A percentile compares a stretch with the other conserved stretches of the same genome.
These are phyloP conservation scores for Hedychridium roseum DNA, from an alignment of 2,888 invertebrate species.

Conservation along the genomic window DNA sequence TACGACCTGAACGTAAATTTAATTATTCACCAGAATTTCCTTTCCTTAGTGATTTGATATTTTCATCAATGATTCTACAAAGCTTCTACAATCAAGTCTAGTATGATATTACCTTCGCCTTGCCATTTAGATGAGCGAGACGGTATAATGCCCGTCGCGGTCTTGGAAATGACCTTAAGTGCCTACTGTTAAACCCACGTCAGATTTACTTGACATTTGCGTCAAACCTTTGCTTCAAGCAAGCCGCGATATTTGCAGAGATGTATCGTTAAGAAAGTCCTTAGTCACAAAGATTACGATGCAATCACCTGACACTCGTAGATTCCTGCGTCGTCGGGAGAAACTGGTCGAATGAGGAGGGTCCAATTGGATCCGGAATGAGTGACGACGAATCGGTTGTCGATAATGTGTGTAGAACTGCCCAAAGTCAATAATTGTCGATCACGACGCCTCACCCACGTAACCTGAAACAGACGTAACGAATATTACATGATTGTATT, in stretches of 20 bases:
- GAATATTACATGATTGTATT: too few species aligned
- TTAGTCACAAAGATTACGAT: not conserved
- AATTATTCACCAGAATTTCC: too few species aligned
- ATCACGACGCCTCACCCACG: constrained; percentile 59
- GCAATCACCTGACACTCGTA: constrained; percentile 58
- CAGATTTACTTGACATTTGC: constrained; percentile 19
- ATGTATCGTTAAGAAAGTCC: not conserved
- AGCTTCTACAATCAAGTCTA: too few species aligned
- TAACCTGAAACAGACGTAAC: constrained; percentile 47
- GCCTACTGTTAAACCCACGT: not conserved
- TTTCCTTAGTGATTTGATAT: too few species aligned
- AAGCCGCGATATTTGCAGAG: not conserved
- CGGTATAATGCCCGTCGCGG: too few species aligned
- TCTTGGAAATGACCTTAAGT: constrained; percentile 17
- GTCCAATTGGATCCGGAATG: constrained; percentile 58
- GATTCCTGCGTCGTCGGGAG: constrained; percentile 53
- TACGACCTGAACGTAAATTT: too few species aligned
- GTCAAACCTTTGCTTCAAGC: too few species aligned
- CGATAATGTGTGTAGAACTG: constrained; percentile 57
- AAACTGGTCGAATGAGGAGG: constrained; percentile 56
- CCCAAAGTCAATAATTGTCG: constrained; percentile 59
- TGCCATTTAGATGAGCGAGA: too few species aligned
- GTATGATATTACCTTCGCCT: too few species aligned
- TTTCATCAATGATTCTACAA: too few species aligned
- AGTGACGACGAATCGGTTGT: constrained; percentile 57